Conservation (phyloP, 2,888 invertebrate species). For the Protophormia terraenovae region DNA sequence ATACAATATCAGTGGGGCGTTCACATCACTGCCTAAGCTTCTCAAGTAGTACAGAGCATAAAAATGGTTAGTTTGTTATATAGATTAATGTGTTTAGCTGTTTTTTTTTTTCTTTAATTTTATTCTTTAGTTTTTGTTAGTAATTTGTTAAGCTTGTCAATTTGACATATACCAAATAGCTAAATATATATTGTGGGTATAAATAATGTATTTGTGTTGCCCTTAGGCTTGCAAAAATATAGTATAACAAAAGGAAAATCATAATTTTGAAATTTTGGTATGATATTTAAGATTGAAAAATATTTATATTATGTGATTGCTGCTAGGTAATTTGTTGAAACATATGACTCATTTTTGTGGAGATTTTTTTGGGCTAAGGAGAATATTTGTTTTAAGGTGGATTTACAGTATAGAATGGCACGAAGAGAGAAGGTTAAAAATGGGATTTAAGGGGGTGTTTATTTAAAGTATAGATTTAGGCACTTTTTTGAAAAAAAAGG, state of each 20-base stretch:
- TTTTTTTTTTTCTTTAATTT: neutral
- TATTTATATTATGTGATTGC: too few relatives aligned
- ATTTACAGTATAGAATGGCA: too few relatives aligned
- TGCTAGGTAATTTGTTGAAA: too few relatives aligned
- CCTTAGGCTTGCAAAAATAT: neutral
- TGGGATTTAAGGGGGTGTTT: too few relatives aligned
- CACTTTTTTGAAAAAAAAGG: too few relatives aligned
- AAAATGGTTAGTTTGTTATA: neutral
- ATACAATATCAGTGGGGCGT: constrained; percentile 40
- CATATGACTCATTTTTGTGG: too few relatives aligned
- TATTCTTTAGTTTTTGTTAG: neutral
- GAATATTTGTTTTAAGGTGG: too few relatives aligned
- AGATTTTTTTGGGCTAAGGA: too few relatives aligned
- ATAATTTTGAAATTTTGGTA: neutral
- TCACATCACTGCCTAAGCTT: constrained; percentile 32
- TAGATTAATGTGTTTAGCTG: constrained; percentile 36
- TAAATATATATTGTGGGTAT: neutral
- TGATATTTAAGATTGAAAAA: neutral
- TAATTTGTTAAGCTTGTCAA: constrained; percentile 51
- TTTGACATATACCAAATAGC: constrained; percentile 52
- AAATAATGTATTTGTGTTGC: neutral
- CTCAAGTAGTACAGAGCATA: neutral
- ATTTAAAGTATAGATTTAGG: too few relatives aligned
- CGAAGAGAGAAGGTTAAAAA: too few relatives aligned
- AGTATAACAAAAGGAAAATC: neutral